Evolutionary conservation across 1,140 invertebrate genomes (phyloP), one percentile per base, ranked within the genome.

Genomic region (Microplitis mediator): DNA sequence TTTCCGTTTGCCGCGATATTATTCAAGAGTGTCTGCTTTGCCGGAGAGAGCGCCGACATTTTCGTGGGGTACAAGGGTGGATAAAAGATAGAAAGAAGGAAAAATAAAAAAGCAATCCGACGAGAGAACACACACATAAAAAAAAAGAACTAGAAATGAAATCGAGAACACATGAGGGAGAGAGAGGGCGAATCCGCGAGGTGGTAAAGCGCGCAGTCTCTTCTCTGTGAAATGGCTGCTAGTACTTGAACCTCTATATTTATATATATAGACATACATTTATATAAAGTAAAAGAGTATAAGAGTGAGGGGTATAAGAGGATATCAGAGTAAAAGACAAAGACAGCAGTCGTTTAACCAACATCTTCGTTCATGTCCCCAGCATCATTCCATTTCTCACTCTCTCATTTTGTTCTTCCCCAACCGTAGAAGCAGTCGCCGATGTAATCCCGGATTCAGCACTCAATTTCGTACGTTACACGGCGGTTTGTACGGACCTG

Each of bases 391-490:
- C 13, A 54, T 54, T 54, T 54, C 39, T 45, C 39, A 45, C 39
- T 45, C 39, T 45, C 39, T 45, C 39, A 45, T 45, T 45, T 45
- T 3, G 39, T 9, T 6, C 39, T 9, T 23, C 23, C 23, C 23
- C 6, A 50, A 50, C 6, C 9, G 16, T 14, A 54, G 52, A 54
- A 45, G 23, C 50, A 52, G 69, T 54, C 61, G 61, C 63, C 72
- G 67, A 71, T 78, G 78, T 87, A 87, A 87, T 86, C 85, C 84
- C 72, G 79, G 84, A 86, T 87, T 86, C 85, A 85, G 84, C 85
- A 85, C 86, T 87, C 85, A 86, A 87, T 87, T 87, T 87, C 80
- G 81, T 81, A 81, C 81, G 82, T 86, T 86, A 86, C 82, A 82
- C 83, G 80, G 85, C 80, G 84, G 81, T 86, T 84, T 81, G 62